Evolutionary conservation across 1,140 invertebrate species (phyloP).

Genomic region (Ceratina japonica): DNA sequence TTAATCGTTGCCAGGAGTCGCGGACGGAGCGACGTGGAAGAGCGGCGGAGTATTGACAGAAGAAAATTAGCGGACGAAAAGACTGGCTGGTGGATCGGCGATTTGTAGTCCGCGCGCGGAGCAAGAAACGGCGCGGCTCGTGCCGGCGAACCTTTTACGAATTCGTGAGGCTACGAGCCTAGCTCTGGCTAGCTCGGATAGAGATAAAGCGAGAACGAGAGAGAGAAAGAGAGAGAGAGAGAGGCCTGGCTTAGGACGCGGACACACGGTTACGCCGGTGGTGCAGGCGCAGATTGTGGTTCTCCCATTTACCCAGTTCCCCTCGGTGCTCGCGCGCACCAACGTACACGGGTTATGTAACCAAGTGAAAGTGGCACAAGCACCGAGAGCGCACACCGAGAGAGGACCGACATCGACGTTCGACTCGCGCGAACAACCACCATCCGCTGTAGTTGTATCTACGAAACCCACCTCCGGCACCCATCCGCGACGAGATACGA

Average conservation of each 20-base stretch:
- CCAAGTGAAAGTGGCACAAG: conserved; percentile 80
- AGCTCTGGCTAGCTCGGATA: conserved; percentile 27
- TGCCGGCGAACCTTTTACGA: conserved; percentile 45
- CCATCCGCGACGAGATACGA: conserved; percentile 53
- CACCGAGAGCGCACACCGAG: conserved; percentile 60
- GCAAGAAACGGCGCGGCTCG: conserved; percentile 42
- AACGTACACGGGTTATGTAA: conserved; percentile 75
- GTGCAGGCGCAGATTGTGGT: conserved; percentile 74
- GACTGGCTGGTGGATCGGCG: neutral
- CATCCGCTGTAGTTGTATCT: conserved; percentile 28
- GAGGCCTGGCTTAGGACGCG: conserved; percentile 50
- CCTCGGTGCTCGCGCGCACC: conserved; percentile 64
- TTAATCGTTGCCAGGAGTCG: no score
- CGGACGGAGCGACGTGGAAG: no score
- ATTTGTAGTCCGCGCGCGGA: conserved; percentile 41
- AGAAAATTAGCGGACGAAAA: conserved; percentile 22
- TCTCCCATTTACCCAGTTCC: conserved; percentile 79
- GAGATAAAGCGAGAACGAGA: conserved; percentile 15
- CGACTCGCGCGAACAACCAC: conserved; percentile 58
- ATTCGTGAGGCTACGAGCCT: conserved; percentile 31
- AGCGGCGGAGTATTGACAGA: no score
- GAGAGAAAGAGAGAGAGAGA: neutral
- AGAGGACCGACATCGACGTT: conserved; percentile 57
- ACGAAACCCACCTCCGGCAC: conserved; percentile 47
- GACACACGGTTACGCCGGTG: conserved; percentile 55